These are phyloP conservation scores for Andrena cerasifolii DNA, from an alignment of 1,140 invertebrate species.

Conservation along the genomic window DNA sequence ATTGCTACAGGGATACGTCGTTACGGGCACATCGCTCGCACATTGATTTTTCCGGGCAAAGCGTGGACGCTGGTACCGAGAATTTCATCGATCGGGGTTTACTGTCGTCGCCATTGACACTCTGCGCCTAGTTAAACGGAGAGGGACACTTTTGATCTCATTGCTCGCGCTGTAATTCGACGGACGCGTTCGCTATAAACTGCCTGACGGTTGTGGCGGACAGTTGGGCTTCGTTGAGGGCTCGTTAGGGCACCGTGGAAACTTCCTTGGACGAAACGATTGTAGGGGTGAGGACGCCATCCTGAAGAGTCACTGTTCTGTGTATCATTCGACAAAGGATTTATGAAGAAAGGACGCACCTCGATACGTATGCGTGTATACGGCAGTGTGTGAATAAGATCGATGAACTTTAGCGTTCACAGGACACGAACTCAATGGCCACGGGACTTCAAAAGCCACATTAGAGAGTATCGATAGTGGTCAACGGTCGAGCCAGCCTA, in stretches of 20 bases:
- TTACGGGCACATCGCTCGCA: background rate
- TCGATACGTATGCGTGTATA: background rate
- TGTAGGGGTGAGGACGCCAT: no score
- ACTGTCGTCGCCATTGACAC: background rate
- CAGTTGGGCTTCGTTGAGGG: no score
- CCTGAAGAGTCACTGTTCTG: no score
- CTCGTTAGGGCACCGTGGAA: no score
- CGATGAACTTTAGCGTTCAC: conserved; percentile 5
- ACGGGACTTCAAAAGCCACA: conserved; percentile 2
- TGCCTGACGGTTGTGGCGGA: no score
- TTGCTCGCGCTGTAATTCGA: no score
- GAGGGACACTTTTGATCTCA: no score
- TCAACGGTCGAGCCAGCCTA: conserved; percentile 22
- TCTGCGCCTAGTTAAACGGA: background rate
- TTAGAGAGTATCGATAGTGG: conserved; percentile 13
- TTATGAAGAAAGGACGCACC: background rate
- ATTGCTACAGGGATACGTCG: background rate
- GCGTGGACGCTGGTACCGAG: background rate
- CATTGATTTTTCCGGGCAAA: conserved; percentile 18
- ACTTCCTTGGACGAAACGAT: no score
- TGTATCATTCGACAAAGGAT: no score
- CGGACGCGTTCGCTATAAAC: no score
- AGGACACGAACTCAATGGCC: background rate
- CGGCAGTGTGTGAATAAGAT: background rate
- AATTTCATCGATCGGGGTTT: background rate